These are phyloP conservation scores for Rhingia rostrata DNA, from an alignment of 2,888 invertebrate species.

Conservation along the genomic window DNA sequence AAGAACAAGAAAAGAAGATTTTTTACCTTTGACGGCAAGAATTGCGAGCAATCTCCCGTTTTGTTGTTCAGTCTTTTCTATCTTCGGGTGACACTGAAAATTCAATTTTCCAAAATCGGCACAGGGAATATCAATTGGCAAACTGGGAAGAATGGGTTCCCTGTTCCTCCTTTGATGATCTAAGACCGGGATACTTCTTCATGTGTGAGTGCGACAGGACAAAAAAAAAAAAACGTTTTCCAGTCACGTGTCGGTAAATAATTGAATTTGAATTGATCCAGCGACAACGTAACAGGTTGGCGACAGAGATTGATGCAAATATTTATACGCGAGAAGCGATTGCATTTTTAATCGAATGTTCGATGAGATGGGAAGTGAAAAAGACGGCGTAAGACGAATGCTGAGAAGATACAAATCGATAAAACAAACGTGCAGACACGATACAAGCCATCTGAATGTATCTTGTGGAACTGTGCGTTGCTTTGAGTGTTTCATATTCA, in stretches of 20 bases:
- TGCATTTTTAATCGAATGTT: background rate
- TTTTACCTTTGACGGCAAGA: background rate
- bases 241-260: constrained; percentile 37
- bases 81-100: constrained; percentile 52
- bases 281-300: constrained; percentile 32
- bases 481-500: too few relatives aligned
- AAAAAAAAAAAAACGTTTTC: constrained; percentile 11
- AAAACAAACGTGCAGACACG: too few relatives aligned
- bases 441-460: too few relatives aligned
- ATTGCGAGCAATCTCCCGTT: background rate
- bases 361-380: background rate
- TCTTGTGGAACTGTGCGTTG: too few relatives aligned
- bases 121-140: constrained; percentile 55
- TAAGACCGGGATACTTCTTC: background rate
- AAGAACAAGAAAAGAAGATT: background rate
- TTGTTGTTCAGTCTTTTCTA: background rate
- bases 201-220: background rate
- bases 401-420: too few relatives aligned
- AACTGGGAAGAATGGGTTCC: background rate
- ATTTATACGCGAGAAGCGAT: background rate
- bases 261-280: constrained; percentile 28
- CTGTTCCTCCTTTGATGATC: background rate
- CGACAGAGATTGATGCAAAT: constrained; percentile 22
- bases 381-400: too few relatives aligned
- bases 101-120: constrained; percentile 48